These are phyloP conservation scores for Scytalopus superciliaris DNA, from an alignment of 2,113 vertebrate genomes.

Conservation along the genomic window DNA sequence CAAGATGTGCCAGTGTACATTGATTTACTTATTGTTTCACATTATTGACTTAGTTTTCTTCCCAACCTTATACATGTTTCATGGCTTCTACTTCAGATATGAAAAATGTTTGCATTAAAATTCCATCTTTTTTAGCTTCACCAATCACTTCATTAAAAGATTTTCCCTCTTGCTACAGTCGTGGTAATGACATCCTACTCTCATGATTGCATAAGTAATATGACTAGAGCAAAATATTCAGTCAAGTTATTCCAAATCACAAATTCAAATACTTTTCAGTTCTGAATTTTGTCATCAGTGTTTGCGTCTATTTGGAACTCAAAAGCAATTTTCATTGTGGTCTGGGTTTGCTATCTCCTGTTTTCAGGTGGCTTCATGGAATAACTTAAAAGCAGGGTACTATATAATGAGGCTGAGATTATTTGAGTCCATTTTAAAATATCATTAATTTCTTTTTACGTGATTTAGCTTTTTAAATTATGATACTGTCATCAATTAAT, in stretches of 20 bases:
- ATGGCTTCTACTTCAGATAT: not conserved
- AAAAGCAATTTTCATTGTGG: not conserved
- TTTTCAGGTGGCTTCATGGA: not conserved
- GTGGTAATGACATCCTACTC: fast-evolving
- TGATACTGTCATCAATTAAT: not conserved
- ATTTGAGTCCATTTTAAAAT: not conserved
- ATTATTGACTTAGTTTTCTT: not conserved
- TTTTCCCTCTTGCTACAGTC: not conserved
- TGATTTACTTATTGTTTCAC: not conserved
- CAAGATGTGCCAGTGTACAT: not conserved
- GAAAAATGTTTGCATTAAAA: not conserved
- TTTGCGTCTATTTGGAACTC: not conserved
- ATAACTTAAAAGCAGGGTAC: not conserved
- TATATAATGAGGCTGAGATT: not conserved
- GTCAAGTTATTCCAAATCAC: not conserved
- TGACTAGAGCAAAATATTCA: not conserved
- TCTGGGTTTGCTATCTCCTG: not conserved
- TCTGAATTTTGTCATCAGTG: not conserved
- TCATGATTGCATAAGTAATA: not conserved
- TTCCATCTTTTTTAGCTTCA: not conserved
- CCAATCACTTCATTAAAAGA: not conserved
- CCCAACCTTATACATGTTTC: not conserved
- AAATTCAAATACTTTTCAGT: not conserved
- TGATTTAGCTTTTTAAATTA: not conserved
- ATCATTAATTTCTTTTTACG: not conserved